Conservation (phyloP, 2,888 invertebrate genomes). For the Fabriciana adippe region DNA sequence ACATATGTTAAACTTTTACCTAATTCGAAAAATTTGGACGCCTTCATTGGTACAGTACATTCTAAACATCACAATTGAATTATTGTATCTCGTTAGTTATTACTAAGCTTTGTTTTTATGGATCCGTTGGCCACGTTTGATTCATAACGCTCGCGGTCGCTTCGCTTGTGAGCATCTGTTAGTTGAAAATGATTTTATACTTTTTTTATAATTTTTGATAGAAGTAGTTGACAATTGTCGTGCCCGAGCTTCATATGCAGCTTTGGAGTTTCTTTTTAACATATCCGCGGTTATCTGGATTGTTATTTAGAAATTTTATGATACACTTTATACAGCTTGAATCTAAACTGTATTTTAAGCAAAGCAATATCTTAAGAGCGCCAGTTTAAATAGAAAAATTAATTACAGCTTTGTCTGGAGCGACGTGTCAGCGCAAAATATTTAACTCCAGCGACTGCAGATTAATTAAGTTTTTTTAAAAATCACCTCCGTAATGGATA, state of each 20-base stretch:
- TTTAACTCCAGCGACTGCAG: slow-evolving; percentile 3
- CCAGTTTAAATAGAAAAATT: slow-evolving; percentile 24
- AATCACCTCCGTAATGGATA: neutral
- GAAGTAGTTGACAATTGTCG: neutral
- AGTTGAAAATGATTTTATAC: slow-evolving; percentile 24
- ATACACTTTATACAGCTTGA: neutral
- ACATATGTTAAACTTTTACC: slow-evolving; percentile 51
- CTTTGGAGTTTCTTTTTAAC: slow-evolving; percentile 7
- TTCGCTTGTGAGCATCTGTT: slow-evolving; percentile 42
- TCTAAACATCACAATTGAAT: slow-evolving; percentile 72
- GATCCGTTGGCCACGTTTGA: slow-evolving; percentile 42
- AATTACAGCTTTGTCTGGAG: slow-evolving; percentile 22
- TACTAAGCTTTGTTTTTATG: slow-evolving; percentile 42
- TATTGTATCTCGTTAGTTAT: slow-evolving; percentile 64
- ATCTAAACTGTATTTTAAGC: too few species aligned
- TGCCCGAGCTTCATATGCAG: neutral
- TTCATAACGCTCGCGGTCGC: slow-evolving; percentile 33
- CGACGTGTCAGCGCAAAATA: slow-evolving; percentile 17
- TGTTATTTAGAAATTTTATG: neutral
- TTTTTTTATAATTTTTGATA: too few species aligned
- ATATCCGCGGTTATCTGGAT: neutral
- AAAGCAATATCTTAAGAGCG: neutral
- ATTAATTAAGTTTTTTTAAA: slow-evolving; percentile 12
- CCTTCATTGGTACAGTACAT: slow-evolving; percentile 70
- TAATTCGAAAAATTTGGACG: slow-evolving; percentile 74